phyloP scores from a whole-genome alignment of 1,140 invertebrate species.

The Gerris buenoi region DNA sequence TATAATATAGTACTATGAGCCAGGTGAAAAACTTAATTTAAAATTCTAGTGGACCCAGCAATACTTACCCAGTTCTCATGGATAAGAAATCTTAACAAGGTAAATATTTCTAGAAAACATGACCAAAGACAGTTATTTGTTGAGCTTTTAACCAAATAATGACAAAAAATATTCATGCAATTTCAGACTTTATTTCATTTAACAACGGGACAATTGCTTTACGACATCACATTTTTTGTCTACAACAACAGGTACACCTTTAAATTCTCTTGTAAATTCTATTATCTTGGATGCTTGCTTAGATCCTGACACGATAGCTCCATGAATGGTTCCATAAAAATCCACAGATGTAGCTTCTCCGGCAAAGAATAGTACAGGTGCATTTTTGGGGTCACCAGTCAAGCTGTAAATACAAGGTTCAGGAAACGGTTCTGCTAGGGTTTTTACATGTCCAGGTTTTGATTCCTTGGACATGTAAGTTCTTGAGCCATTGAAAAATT shows the following conservation, averaged over 20 bases:
- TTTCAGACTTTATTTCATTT: too few relatives aligned
- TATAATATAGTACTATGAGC: too few relatives aligned
- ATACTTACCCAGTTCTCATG: too few relatives aligned
- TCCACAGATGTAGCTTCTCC: slow-evolving; percentile 70
- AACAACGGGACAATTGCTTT: background rate
- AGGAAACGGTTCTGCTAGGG: slow-evolving; percentile 38
- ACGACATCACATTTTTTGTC: background rate
- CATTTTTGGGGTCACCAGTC: slow-evolving; percentile 18
- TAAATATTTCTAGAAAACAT: too few relatives aligned
- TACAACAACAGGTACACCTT: background rate
- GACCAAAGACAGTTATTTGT: too few relatives aligned
- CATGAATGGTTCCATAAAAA: slow-evolving; percentile 61
- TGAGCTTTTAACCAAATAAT: too few relatives aligned
- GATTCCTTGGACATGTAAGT: slow-evolving; percentile 52
- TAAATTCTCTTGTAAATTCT: background rate
- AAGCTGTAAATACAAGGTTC: slow-evolving; percentile 34
- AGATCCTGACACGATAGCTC: slow-evolving; percentile 32
- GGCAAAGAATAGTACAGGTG: slow-evolving; percentile 51
- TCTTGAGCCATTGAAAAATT: slow-evolving; percentile 50
- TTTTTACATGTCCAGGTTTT: slow-evolving; percentile 33
- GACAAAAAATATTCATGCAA: too few relatives aligned
- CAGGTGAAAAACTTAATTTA: too few relatives aligned
- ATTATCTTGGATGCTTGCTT: background rate
- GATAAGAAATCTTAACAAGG: too few relatives aligned
- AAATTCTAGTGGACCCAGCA: too few relatives aligned